These are phyloP conservation scores for Cyrtonyx montezumae DNA, from an alignment of 2,113 vertebrate genomes.

Conservation along the genomic window DNA sequence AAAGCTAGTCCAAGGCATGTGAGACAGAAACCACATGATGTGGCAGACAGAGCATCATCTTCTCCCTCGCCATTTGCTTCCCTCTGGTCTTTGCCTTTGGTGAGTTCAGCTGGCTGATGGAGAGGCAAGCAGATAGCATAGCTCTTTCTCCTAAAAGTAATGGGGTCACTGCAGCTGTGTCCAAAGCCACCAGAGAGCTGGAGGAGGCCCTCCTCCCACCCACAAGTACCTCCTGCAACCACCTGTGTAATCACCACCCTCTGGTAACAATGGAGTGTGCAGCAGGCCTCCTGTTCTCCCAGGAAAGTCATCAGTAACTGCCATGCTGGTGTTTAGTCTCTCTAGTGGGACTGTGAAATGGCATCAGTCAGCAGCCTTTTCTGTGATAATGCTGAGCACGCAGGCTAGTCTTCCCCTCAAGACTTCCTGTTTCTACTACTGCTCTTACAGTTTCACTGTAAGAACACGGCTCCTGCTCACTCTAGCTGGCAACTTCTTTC, in stretches of 20 bases:
- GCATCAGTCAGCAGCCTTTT: background rate
- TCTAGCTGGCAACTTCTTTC: background rate
- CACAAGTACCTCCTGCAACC: background rate
- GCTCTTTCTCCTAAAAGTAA: background rate
- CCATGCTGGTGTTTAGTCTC: background rate
- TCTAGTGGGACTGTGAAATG: background rate
- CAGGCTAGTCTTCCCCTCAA: background rate
- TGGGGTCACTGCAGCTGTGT: background rate
- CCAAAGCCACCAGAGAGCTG: fast-evolving
- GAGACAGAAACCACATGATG: background rate
- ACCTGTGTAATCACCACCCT: background rate
- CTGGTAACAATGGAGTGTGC: too few species aligned
- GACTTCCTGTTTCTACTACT: background rate
- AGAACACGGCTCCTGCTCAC: background rate
- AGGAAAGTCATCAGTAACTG: background rate
- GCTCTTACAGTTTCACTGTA: background rate
- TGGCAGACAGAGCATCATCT: background rate
- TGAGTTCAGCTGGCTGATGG: background rate
- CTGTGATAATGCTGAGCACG: background rate
- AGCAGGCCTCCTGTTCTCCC: background rate
- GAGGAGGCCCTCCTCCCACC: background rate
- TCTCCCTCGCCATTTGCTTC: background rate
- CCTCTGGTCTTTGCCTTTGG: background rate
- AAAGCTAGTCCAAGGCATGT: background rate
- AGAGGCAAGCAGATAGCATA: background rate